A percentile compares a stretch with the other conserved stretches of the same genome.
Conservation (phyloP, 2,797 vertebrate genomes). For the Chloroceryle inda region DNA sequence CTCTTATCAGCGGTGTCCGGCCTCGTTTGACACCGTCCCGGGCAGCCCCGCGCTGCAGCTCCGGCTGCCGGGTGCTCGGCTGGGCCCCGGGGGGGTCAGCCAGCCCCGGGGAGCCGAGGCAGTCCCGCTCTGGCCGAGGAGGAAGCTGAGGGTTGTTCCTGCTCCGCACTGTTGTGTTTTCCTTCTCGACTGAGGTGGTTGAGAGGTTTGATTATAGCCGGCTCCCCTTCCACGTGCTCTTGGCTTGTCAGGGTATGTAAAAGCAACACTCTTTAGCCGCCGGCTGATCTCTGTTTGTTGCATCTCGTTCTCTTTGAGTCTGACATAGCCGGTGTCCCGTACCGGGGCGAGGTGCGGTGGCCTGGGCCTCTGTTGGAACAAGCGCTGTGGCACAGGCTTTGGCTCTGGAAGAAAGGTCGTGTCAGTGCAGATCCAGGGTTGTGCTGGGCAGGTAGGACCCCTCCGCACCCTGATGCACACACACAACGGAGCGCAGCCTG, state of each 20-base stretch:
- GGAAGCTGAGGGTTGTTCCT: accelerated
- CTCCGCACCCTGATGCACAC: accelerated
- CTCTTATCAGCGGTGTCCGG: accelerated
- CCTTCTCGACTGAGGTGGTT: accelerated
- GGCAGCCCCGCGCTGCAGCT: not conserved
- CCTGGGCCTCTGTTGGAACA: too few species aligned
- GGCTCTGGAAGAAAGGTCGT: accelerated
- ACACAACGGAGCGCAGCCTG: accelerated
- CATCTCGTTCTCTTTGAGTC: accelerated
- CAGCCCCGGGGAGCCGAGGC: accelerated
- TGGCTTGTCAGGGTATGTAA: not conserved
- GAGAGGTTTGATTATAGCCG: not conserved
- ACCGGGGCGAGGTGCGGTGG: accelerated
- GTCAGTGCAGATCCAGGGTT: accelerated
- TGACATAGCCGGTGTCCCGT: accelerated
- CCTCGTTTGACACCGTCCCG: accelerated
- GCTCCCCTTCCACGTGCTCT: accelerated
- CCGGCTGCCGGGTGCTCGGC: not conserved
- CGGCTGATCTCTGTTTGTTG: not conserved
- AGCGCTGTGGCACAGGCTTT: not conserved
- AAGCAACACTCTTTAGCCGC: not conserved
- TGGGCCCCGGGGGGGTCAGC: not conserved
- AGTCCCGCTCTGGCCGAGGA: accelerated
- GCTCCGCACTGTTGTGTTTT: accelerated
- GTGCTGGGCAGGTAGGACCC: accelerated